A percentile compares a stretch with the other conserved stretches of the same genome.
Conservation (phyloP, 2,113 vertebrate genomes). For the Sinocyclocheilus grahami region DNA sequence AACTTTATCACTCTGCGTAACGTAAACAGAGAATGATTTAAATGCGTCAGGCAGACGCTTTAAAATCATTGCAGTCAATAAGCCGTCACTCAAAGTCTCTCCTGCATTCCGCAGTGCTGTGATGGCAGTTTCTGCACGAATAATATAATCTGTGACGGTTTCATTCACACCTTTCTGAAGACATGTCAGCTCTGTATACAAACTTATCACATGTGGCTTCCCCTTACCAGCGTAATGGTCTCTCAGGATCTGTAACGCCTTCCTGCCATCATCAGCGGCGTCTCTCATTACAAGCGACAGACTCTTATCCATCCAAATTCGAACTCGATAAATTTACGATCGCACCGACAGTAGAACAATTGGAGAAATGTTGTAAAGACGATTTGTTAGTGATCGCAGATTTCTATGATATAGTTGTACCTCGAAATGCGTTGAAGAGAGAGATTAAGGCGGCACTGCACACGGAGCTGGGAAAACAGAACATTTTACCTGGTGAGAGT, state of each 20-base stretch:
- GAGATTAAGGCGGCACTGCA: too few relatives aligned
- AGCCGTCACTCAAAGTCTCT: not conserved
- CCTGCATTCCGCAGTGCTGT: not conserved
- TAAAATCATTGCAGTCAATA: not conserved
- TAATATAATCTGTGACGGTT: not conserved
- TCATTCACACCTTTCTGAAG: not conserved
- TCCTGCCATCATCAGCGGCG: conserved; percentile 24
- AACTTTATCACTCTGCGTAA: too few relatives aligned
- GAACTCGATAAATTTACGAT: too few relatives aligned
- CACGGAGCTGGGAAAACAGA: too few relatives aligned
- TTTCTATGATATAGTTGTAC: too few relatives aligned
- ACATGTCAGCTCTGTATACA: conserved; percentile 46
- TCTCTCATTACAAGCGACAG: conserved; percentile 28
- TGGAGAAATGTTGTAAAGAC: too few relatives aligned
- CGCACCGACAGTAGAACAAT: too few relatives aligned
- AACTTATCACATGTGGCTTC: conserved; percentile 36
- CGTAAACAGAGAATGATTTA: too few relatives aligned
- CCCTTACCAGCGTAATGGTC: conserved; percentile 33
- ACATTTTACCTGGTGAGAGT: too few relatives aligned
- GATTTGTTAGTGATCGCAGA: too few relatives aligned
- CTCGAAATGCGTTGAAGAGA: too few relatives aligned
- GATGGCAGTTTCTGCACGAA: not conserved
- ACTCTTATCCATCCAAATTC: conserved; percentile 28
- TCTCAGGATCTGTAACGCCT: conserved; percentile 16
- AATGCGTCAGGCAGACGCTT: not conserved